Conservation (phyloP, 2,888 invertebrate species). For the Heliconius charithonia region DNA sequence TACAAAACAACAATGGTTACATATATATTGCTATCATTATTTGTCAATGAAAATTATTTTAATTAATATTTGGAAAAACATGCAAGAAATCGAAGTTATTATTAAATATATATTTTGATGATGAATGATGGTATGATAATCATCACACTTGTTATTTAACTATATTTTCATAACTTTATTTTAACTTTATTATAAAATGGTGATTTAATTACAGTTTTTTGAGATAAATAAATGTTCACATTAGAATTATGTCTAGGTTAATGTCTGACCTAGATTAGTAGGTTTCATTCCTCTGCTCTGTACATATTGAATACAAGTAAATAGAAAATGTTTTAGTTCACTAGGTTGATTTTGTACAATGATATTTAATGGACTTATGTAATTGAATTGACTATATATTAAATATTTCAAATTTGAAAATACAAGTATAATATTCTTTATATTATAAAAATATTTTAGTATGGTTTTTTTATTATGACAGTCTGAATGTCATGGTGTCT, state of each 20-base stretch:
- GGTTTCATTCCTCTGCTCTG: conserved; percentile 33
- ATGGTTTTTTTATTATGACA: too few relatives aligned
- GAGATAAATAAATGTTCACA: conserved; percentile 9
- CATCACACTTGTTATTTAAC: not conserved
- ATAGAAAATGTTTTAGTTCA: not conserved
- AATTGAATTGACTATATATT: too few relatives aligned
- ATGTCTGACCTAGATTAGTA: conserved; percentile 32
- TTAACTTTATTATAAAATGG: not conserved
- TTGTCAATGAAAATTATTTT: not conserved
- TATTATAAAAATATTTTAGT: not conserved
- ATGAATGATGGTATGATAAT: not conserved
- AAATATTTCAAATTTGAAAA: too few relatives aligned
- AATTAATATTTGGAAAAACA: not conserved
- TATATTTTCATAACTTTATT: not conserved
- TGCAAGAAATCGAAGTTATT: not conserved
- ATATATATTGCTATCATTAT: not conserved
- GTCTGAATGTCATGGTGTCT: too few relatives aligned
- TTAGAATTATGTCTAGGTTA: conserved; percentile 32
- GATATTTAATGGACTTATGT: not conserved
- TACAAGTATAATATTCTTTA: not conserved
- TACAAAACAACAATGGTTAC: conserved; percentile 2
- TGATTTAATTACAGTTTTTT: not conserved
- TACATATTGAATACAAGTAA: not conserved
- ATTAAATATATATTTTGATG: not conserved
- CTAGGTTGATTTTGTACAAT: not conserved